Percentiles rank a stretch among this genome's conserved stretches.
Evolutionary conservation across 2,888 invertebrate species (phyloP).

Genomic region (Melanotus villosus): DNA sequence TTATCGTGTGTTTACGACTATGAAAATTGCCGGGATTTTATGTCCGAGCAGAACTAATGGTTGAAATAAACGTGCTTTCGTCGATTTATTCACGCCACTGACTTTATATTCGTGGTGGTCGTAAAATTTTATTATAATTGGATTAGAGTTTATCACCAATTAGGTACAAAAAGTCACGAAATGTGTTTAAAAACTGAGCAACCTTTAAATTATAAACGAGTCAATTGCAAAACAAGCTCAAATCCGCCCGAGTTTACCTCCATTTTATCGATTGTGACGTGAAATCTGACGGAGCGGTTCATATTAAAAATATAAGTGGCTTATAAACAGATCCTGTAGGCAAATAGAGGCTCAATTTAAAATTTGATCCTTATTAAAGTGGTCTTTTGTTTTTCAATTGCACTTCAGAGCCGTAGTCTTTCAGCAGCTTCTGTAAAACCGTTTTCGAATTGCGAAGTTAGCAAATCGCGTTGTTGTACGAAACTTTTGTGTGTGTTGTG

Average conservation of each 20-base stretch:
- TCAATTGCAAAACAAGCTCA: slow-evolving; percentile 17
- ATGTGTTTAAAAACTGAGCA: not conserved
- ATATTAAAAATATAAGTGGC: slow-evolving; percentile 68
- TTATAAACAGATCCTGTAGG: slow-evolving; percentile 65
- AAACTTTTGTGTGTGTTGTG: no score
- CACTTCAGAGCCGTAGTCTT: slow-evolving; percentile 55
- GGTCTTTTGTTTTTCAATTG: slow-evolving; percentile 66
- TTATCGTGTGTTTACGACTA: slow-evolving; percentile 19
- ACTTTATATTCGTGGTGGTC: slow-evolving; percentile 28
- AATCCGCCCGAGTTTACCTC: not conserved
- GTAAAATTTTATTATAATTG: slow-evolving; percentile 44
- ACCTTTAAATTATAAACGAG: not conserved
- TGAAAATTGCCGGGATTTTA: slow-evolving; percentile 25
- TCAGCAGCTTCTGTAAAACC: slow-evolving; percentile 29
- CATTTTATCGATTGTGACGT: slow-evolving; percentile 35
- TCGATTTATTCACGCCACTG: slow-evolving; percentile 20
- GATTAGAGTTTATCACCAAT: slow-evolving; percentile 34
- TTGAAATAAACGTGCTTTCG: slow-evolving; percentile 36
- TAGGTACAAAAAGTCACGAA: slow-evolving; percentile 37
- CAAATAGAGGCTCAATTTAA: slow-evolving; percentile 67
- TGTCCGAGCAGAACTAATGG: slow-evolving; percentile 37
- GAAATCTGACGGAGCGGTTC: slow-evolving; percentile 44
- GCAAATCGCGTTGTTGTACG: no score
- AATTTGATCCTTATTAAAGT: slow-evolving; percentile 67
- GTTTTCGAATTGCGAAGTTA: slow-evolving; percentile 25